Base-by-base conservation (phyloP, 2,113 vertebrate species). In the Monopterus albus region DNA sequence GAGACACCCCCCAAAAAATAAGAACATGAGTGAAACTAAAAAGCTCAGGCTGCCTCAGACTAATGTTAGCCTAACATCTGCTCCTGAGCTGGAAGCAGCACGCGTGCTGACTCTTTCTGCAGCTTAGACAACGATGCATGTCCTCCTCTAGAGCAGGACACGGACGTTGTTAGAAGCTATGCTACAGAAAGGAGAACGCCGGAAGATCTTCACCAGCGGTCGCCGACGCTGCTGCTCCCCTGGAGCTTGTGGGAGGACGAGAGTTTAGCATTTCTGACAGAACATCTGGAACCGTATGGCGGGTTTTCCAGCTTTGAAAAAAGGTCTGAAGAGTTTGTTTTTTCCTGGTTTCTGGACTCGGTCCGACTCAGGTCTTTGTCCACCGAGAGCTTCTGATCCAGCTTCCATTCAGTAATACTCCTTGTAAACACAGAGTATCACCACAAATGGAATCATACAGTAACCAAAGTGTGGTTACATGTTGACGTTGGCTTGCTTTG, bases 121-220 rank as follows among this genome's bases (percentile, higher is more conserved):
- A 76, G 45, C 36, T 72, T 62, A 58, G 17, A 75, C 72, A 79
- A 47, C 73, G 40, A 60, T 71, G 63, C 64, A 45, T 58, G 28
- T 69, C 50, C 78, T 64, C 67, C 36, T 28, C 62, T 63, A 39
- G 52, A 28, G 28, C 63, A 33, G 74, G 75, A 82, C 67, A 61
- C 75, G 67, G 29, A 85, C 67, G 40, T 61, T 2, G 42, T 51
- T 74, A 47, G 62, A 83, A 62, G 66, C 79, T 81, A 82, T 78
- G 62, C 51, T 64, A 88, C 85, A 81, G 26, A 71, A 68, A 52
- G 66, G 47, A 78, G 56, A 74, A 67, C 0, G 56, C 53, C 18
- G 18, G 11, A 17, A 73, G 64, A 71, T 46, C 10, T 66, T 70
- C 4, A 36, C 64, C 61, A 43, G 46, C 12, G 26, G 29, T 51